A percentile compares a stretch with the other conserved stretches of the same genome.
Conservation (phyloP, 1,140 invertebrate genomes). For the Bombus huntii region DNA sequence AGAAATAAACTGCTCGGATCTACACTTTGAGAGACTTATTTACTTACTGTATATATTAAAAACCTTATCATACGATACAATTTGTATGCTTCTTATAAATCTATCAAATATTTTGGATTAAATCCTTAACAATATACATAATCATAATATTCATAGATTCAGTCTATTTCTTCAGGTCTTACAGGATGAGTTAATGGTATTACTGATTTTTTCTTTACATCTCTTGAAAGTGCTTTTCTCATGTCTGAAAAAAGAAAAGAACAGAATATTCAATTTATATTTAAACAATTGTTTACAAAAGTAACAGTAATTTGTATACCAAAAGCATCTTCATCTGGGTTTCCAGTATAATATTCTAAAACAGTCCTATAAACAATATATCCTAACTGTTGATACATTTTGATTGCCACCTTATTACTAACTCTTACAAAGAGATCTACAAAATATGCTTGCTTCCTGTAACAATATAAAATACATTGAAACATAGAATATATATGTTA, state of each 20-base stretch:
- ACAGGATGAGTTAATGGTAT: slow-evolving; percentile 97
- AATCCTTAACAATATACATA: slow-evolving; percentile 1
- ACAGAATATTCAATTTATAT: slow-evolving; percentile 16
- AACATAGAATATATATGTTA: background rate
- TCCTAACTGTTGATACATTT: slow-evolving; percentile 98
- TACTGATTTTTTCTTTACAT: slow-evolving; percentile 96
- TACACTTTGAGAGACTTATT: slow-evolving; percentile 41
- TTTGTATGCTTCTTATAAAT: background rate
- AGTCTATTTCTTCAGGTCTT: slow-evolving; percentile 97
- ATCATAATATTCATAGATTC: slow-evolving; percentile 60
- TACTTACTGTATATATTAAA: slow-evolving; percentile 15
- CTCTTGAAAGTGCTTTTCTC: slow-evolving; percentile 97
- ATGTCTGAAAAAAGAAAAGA: slow-evolving; percentile 89
- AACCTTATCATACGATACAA: background rate
- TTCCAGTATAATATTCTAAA: slow-evolving; percentile 98
- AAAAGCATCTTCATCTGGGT: slow-evolving; percentile 99
- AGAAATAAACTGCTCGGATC: slow-evolving; percentile 76
- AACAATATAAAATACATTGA: slow-evolving; percentile 74
- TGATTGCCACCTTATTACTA: slow-evolving; percentile 98
- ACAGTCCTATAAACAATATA: slow-evolving; percentile 98
- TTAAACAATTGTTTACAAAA: slow-evolving; percentile 33
- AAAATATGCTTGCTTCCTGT: slow-evolving; percentile 97
- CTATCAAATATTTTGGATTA: slow-evolving; percentile 5
- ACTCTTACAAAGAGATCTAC: slow-evolving; percentile 99
- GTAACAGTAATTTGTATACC: slow-evolving; percentile 84